A percentile compares a stretch with the other conserved stretches of the same genome.
phyloP scores from a whole-genome alignment of 2,888 invertebrate species.

The Aleiodes leptofemur region DNA sequence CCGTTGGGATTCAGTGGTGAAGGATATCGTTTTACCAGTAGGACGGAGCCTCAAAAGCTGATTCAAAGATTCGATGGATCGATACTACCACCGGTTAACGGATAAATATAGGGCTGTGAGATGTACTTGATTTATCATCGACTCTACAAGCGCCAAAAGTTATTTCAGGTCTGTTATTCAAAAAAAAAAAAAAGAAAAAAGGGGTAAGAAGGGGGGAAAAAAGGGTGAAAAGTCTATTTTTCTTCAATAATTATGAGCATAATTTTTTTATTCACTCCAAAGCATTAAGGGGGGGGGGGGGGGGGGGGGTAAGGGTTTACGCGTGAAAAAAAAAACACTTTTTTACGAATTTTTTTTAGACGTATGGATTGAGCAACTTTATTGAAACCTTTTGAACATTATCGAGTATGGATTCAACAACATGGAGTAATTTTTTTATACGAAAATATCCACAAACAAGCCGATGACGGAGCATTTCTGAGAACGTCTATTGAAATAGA shows the following conservation, averaged over 20 bases:
- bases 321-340: too few relatives aligned
- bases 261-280: background rate
- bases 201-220: background rate
- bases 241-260: background rate
- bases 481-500: too few relatives aligned
- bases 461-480: too few relatives aligned
- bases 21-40: constrained; percentile 28
- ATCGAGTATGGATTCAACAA: too few relatives aligned
- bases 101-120: constrained; percentile 63
- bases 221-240: background rate
- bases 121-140: constrained; percentile 53
- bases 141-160: constrained; percentile 24
- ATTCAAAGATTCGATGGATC: constrained; percentile 62
- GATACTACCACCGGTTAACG: constrained; percentile 60
- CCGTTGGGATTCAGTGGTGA: background rate
- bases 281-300: too few relatives aligned
- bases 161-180: background rate
- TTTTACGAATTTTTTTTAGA: too few relatives aligned
- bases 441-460: too few relatives aligned
- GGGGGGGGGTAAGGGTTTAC: too few relatives aligned
- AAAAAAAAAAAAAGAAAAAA: background rate
- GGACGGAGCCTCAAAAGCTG: constrained; percentile 40
- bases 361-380: too few relatives aligned
- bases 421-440: too few relatives aligned
- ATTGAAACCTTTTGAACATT: too few relatives aligned